Evolutionary conservation across 53 echinoderm and acorn worm species (phyloP), one percentile per base, ranked within the genome.

Genomic region (Hippasteria phrygiana): DNA sequence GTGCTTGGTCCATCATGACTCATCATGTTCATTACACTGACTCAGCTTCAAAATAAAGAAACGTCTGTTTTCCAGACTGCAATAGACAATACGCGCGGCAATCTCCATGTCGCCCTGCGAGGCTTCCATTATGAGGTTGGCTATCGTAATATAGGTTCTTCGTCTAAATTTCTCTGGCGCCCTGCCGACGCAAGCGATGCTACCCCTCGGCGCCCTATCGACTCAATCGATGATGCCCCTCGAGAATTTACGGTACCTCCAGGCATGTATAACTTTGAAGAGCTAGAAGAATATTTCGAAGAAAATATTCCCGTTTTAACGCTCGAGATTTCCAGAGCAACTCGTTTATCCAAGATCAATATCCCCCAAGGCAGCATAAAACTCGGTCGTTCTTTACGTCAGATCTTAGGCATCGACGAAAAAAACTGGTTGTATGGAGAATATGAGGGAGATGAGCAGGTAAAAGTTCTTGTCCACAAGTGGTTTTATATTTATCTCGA

Each of bases 51-150:
- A 66, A 33, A 66, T 31, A 16, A 32, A 66, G 34, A 32, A 66
- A 32, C 67, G 3, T 28, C 67, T 4, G 5, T 20, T 29, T 32
- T 75, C 75, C 75, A 75, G 17, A 27, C 75, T 28, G 75, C 31
- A 3, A 10, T 75, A 75, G 75, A 75, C 51, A 51, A 75, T 29
- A 48, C 48, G 27, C 20, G 14, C 27, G 51, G 48, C 11, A 75
- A 47, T 17, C 56, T 78, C 78, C 40, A 78, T 56, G 56, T 78
- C 78, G 78, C 78, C 37, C 55, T 78, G 56, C 34, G 78, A 35
- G 56, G 56, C 6, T 20, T 78, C n/a, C 56, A 78, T 37, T 78
- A 38, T 35, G 55, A 78, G 55, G 78, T 78, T 78, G 78, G 78
- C 38, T 78, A 78, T 37, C 35, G 18, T 36, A 78, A 34, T 33